Percentiles rank a stretch among this genome's conserved stretches.
phyloP scores from a whole-genome alignment of 2,888 invertebrate species.

The Gerris lacustris region DNA sequence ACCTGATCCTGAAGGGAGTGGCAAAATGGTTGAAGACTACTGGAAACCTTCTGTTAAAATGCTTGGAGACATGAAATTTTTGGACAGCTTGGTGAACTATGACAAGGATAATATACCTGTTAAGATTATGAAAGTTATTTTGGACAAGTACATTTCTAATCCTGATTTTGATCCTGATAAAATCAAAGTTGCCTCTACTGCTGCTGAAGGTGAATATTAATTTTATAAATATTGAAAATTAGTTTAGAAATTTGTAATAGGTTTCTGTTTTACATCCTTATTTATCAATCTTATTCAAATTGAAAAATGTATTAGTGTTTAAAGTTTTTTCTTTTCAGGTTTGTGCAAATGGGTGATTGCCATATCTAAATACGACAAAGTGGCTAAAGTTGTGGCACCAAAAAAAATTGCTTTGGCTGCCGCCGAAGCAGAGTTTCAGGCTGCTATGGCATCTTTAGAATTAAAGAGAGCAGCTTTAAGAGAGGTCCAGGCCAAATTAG shows the following conservation, averaged over 20 bases:
- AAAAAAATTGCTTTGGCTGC: conserved; percentile 80
- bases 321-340: conserved; percentile 37
- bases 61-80: conserved; percentile 80
- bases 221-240: conserved; percentile 10
- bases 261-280: too few relatives aligned
- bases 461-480: conserved; percentile 62
- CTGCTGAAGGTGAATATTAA: conserved; percentile 58
- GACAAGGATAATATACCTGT: conserved; percentile 89
- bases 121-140: conserved; percentile 67
- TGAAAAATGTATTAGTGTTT: too few relatives aligned
- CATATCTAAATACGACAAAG: conserved; percentile 86
- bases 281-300: too few relatives aligned
- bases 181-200: conserved; percentile 71
- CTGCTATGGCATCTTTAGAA: conserved; percentile 60
- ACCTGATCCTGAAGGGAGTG: conserved; percentile 69
- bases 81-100: conserved; percentile 72
- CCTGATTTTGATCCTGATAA: conserved; percentile 87
- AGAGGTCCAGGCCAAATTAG: conserved; percentile 43
- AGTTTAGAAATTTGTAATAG: background rate
- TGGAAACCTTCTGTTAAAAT: conserved; percentile 85
- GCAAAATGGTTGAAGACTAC: conserved; percentile 72
- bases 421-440: conserved; percentile 68
- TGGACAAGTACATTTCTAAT: conserved; percentile 65
- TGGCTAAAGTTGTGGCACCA: conserved; percentile 83
- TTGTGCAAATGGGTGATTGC: conserved; percentile 91